Conservation (phyloP, 2,888 invertebrate genomes). For the Griposia aprilina region DNA sequence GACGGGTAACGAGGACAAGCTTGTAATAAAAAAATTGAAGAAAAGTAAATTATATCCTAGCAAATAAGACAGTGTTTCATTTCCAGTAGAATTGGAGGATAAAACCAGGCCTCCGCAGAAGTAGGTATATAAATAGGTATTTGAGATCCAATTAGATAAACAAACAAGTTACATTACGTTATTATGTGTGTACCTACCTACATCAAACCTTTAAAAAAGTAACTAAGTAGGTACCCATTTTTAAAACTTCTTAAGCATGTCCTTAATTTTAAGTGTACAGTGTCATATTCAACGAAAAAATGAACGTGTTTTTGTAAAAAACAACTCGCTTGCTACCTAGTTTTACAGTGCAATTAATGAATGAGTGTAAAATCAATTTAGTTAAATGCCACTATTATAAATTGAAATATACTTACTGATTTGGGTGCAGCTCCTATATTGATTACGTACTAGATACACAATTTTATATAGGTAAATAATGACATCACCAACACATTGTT, state of each 20-base stretch:
- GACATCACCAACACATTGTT: too few relatives aligned
- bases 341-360: conserved; percentile 37
- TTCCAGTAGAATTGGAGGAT: conserved; percentile 42
- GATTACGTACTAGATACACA: conserved; percentile 30
- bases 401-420: conserved; percentile 34
- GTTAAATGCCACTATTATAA: conserved; percentile 35
- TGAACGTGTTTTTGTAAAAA: conserved; percentile 21
- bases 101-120: conserved; percentile 41
- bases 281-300: conserved; percentile 36
- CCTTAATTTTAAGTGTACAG: conserved; percentile 36
- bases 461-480: too few relatives aligned
- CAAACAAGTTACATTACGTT: conserved; percentile 35
- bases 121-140: conserved; percentile 36
- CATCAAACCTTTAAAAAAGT: conserved; percentile 39
- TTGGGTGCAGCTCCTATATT: conserved; percentile 39
- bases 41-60: conserved; percentile 32
- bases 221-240: conserved; percentile 38
- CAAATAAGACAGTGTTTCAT: conserved; percentile 29
- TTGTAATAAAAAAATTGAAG: conserved; percentile 32
- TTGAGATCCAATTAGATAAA: conserved; percentile 30
- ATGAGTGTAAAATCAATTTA: conserved; percentile 37
- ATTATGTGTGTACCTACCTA: conserved; percentile 40
- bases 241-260: conserved; percentile 27
- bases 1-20: conserved; percentile 33
- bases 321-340: conserved; percentile 34